Evolutionary conservation across 1,140 invertebrate genomes (phyloP).

Genomic region (Nautilus pompilius): DNA sequence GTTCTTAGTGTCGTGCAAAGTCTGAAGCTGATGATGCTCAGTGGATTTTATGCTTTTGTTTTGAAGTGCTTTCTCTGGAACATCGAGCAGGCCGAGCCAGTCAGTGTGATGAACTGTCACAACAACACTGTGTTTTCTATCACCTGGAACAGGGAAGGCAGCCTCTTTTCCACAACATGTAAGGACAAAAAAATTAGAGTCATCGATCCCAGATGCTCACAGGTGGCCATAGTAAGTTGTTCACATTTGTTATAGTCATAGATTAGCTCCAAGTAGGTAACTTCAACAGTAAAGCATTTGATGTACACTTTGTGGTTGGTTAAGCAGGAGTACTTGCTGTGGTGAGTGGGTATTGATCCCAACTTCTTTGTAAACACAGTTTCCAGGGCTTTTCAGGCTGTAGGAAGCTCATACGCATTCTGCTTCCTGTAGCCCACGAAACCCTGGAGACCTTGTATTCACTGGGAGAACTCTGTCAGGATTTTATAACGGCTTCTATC

Average conservation of each 20-base stretch:
- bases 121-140: constrained; percentile 87
- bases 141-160: constrained; percentile 87
- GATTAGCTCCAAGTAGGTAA: not conserved
- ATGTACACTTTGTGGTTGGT: no score
- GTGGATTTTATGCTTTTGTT: not conserved
- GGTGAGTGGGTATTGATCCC: no score
- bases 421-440: no score
- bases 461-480: no score
- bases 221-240: constrained; percentile 69
- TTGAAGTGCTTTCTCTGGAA: constrained; percentile 69
- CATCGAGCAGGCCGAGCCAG: constrained; percentile 85
- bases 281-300: not conserved
- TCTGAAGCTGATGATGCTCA: no score
- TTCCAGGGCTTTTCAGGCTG: no score
- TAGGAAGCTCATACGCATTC: no score
- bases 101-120: constrained; percentile 85
- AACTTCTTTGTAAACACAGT: no score
- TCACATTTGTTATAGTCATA: not conserved
- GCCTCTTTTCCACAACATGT: constrained; percentile 84
- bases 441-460: no score
- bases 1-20: no score
- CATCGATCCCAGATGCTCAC: constrained; percentile 81
- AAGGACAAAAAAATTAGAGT: constrained; percentile 89
- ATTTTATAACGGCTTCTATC: no score
- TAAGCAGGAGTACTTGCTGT: no score